Conservation (phyloP, 1,140 invertebrate genomes). For the Nilaparvata lugens region DNA sequence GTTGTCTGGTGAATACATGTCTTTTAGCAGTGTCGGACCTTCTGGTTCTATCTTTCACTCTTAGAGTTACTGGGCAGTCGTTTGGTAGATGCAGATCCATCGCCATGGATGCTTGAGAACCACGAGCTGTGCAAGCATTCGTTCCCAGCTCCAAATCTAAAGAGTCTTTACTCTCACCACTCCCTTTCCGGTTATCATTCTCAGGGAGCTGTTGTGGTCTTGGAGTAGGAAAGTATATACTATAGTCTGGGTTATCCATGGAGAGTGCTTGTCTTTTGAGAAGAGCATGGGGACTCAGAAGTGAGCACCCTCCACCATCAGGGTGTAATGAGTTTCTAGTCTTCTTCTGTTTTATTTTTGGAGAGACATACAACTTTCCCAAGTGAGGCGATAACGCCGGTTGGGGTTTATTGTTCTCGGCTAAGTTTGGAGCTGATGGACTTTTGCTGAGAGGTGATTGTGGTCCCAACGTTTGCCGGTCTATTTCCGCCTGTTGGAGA, state of each 20-base stretch:
- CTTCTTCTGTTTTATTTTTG: slow-evolving; percentile 26
- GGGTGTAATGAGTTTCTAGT: slow-evolving; percentile 22
- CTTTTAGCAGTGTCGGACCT: slow-evolving; percentile 56
- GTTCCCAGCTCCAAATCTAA: slow-evolving; percentile 22
- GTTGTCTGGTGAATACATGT: slow-evolving; percentile 63
- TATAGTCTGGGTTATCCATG: slow-evolving; percentile 43
- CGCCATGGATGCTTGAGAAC: slow-evolving; percentile 58
- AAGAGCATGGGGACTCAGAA: slow-evolving; percentile 43
- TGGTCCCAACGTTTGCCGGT: neutral
- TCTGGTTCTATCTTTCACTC: slow-evolving; percentile 48
- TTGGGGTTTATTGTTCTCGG: slow-evolving; percentile 23
- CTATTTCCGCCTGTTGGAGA: slow-evolving; percentile 36
- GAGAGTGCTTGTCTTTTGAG: slow-evolving; percentile 49
- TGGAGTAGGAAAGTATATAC: slow-evolving; percentile 26
- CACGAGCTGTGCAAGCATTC: slow-evolving; percentile 33
- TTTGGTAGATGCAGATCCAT: slow-evolving; percentile 57
- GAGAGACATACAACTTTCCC: slow-evolving; percentile 36
- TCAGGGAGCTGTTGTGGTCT: slow-evolving; percentile 21
- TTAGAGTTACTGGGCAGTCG: slow-evolving; percentile 54
- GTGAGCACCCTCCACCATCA: slow-evolving; percentile 36
- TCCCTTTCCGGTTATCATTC: slow-evolving; percentile 19
- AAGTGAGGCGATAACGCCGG: slow-evolving; percentile 4
- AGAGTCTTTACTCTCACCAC: slow-evolving; percentile 24
- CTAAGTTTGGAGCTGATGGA: slow-evolving; percentile 44
- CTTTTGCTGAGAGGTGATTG: slow-evolving; percentile 36